Evolutionary conservation across 2,888 invertebrate genomes (phyloP), one percentile per base, ranked within the genome.

Genomic region (Epinotia brunnichana): DNA sequence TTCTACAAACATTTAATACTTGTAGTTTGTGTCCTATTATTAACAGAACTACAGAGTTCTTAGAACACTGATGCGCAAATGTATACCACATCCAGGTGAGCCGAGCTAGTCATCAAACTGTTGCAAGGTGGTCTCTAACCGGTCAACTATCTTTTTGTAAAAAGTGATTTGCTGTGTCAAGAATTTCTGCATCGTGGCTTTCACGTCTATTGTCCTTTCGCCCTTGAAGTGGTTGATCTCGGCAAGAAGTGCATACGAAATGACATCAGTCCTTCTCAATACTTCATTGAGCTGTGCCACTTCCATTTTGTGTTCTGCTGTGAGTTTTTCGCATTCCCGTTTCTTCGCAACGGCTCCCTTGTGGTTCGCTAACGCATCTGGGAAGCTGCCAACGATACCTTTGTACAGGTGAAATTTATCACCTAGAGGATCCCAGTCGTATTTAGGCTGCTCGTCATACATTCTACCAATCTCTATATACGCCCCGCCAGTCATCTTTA

Each of bases 391-490:
- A 10, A 99, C 95, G 69, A 99, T 96, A 68, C 99, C 99, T 88
- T 98, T 97, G 92, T 99, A 99, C 79, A 99, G 96, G 85, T 98
- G 98, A 77, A 99, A 94, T 79, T 97, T 96, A 88, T 99, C 99
- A 59, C 96, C 95, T 39, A 99, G 94, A 1, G 98, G 97, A 80
- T 98, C 97, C 96, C 97, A 98, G 87, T 98, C 98, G 70, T 95
- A 94, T 85, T 96, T 97, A 0, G 97, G 96, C 86, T 98, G 98
- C 71, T 98, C 97, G 77, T 98, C 98, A 87, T 96, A 98, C 86
- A 98, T 93, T 83, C 96, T 95, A 0, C 98, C 99, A 77, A 99
- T 97, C 73, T 96, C 96, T 81, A 97, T 97, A 87, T 98, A 99
- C 2, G 97, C 96, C 57, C 97, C 97, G 11, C 98, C 98, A 1